phyloP scores from a whole-genome alignment of 2,797 vertebrate species.

The Rhinichthys osculus region DNA sequence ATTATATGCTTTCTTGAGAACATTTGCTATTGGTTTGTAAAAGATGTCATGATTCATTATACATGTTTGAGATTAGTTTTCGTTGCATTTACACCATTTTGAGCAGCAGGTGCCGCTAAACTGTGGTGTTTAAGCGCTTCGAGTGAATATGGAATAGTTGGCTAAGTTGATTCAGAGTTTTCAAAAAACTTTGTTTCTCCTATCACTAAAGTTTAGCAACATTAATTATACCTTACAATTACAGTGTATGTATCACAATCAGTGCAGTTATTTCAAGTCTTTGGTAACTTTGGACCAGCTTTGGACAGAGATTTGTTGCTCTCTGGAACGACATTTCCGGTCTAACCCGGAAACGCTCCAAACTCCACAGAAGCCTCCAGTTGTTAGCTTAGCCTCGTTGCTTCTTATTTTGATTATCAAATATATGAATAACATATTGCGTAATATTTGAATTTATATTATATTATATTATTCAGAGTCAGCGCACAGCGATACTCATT shows the following conservation, averaged over 20 bases:
- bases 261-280: background rate
- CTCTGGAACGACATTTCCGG: background rate
- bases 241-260: background rate
- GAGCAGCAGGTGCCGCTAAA: background rate
- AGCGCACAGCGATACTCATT: background rate
- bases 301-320: background rate
- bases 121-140: background rate
- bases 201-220: background rate
- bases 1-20: background rate
- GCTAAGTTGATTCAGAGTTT: background rate
- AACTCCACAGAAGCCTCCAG: background rate
- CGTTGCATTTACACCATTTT: background rate
- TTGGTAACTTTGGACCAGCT: background rate
- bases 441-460: background rate
- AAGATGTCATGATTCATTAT: background rate
- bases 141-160: background rate
- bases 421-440: background rate
- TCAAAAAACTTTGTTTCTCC: background rate
- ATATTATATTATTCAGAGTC: background rate
- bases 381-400: constrained; percentile 17
- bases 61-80: background rate
- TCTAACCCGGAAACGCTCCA: constrained; percentile 15
- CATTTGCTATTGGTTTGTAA: background rate
- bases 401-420: background rate
- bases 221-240: too few species aligned